phyloP scores from a whole-genome alignment of 2,113 vertebrate genomes.

The Athene noctua region DNA sequence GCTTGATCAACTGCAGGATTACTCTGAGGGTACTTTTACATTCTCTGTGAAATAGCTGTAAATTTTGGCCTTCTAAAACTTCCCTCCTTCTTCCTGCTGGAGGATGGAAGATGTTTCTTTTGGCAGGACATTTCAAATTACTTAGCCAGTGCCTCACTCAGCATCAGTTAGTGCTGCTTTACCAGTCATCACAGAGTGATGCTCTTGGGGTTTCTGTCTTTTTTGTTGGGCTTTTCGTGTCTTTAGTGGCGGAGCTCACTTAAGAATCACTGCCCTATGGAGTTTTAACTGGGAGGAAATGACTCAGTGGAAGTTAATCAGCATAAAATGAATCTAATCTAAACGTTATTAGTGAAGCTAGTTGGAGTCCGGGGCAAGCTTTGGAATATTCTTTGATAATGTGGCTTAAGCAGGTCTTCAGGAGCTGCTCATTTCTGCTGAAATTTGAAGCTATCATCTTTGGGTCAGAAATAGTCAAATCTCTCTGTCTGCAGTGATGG shows the following conservation, averaged over 20 bases:
- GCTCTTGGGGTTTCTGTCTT: not conserved
- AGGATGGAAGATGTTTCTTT: not conserved
- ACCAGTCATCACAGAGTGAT: not conserved
- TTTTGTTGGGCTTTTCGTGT: not conserved
- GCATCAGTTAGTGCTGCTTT: not conserved
- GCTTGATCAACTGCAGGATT: not conserved
- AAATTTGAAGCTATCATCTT: not conserved
- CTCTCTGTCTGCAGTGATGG: not conserved
- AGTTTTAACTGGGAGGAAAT: not conserved
- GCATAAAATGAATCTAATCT: slow-evolving; percentile 21
- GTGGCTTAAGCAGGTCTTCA: not conserved
- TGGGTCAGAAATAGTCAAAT: not conserved
- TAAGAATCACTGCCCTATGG: not conserved
- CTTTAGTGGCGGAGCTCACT: not conserved
- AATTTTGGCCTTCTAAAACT: not conserved
- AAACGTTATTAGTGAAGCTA: not conserved
- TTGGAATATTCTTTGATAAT: not conserved
- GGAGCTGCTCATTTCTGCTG: not conserved
- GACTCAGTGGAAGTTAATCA: slow-evolving; percentile 18
- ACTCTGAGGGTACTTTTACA: not conserved
- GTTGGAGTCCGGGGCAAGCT: not conserved
- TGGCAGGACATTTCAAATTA: not conserved
- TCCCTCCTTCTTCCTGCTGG: not conserved
- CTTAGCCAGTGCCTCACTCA: not conserved
- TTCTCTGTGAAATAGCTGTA: not conserved